phyloP scores from a whole-genome alignment of 2,888 invertebrate genomes.

The Spodoptera exigua region DNA sequence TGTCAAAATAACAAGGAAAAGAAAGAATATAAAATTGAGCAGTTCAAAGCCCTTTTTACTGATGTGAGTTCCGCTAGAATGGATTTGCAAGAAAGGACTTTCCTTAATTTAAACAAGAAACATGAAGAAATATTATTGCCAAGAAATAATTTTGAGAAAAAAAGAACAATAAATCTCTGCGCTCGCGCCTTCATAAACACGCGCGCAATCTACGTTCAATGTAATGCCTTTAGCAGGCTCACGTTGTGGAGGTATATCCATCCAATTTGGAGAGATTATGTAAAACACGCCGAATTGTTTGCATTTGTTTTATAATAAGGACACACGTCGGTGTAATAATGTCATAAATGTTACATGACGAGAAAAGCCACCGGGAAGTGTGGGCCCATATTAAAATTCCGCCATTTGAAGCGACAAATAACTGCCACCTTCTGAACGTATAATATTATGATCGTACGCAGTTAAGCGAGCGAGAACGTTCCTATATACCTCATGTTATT shows the following conservation, averaged over 20 bases:
- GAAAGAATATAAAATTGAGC: slow-evolving; percentile 11
- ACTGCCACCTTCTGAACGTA: slow-evolving; percentile 63
- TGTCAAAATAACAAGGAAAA: slow-evolving; percentile 24
- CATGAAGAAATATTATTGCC: slow-evolving; percentile 15
- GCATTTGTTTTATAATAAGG: slow-evolving; percentile 76
- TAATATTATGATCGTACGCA: slow-evolving; percentile 61
- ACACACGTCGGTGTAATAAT: slow-evolving; percentile 74
- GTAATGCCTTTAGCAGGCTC: slow-evolving; percentile 54
- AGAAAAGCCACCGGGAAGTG: slow-evolving; percentile 69
- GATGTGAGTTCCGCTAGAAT: background rate
- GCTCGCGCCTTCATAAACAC: slow-evolving; percentile 50
- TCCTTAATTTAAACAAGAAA: slow-evolving; percentile 43
- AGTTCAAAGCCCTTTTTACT: slow-evolving; percentile 6
- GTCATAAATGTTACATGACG: slow-evolving; percentile 78
- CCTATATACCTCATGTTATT: slow-evolving; percentile 2
- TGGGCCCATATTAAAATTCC: slow-evolving; percentile 79
- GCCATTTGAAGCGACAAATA: slow-evolving; percentile 71
- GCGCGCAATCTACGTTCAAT: slow-evolving; percentile 54
- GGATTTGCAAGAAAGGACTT: slow-evolving; percentile 13
- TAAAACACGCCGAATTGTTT: slow-evolving; percentile 77
- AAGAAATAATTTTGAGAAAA: slow-evolving; percentile 45
- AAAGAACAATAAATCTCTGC: slow-evolving; percentile 54
- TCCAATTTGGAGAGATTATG: slow-evolving; percentile 82
- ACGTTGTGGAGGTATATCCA: slow-evolving; percentile 61
- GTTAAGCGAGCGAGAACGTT: slow-evolving; percentile 17